These are phyloP conservation scores for Gadus chalcogrammus DNA, from an alignment of 2,113 vertebrate species.

Conservation along the genomic window DNA sequence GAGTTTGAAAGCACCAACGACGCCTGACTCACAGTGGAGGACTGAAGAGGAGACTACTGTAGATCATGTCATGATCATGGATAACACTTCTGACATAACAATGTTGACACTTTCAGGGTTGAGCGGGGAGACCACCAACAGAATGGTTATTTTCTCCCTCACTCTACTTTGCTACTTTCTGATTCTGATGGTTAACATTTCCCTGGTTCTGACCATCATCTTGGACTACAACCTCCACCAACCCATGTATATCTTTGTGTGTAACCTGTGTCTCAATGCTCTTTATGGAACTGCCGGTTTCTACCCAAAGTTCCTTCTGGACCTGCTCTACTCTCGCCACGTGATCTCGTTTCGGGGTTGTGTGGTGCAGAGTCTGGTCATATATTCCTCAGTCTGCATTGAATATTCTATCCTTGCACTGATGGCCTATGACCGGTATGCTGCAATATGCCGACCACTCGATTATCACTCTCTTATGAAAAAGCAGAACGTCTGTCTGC, in stretches of 20 bases:
- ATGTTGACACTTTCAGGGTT: slow-evolving; percentile 1
- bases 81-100: not conserved
- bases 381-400: slow-evolving; percentile 29
- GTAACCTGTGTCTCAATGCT: slow-evolving; percentile 40
- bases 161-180: slow-evolving; percentile 22
- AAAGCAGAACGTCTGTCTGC: not conserved
- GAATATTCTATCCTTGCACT: slow-evolving; percentile 44
- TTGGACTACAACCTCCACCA: slow-evolving; percentile 43
- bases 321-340: slow-evolving; percentile 32
- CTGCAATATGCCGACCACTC: slow-evolving; percentile 42
- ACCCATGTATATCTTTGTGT: slow-evolving; percentile 55
- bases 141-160: not conserved
- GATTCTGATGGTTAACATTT: slow-evolving; percentile 31
- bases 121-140: not conserved
- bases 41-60: not conserved
- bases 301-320: slow-evolving; percentile 45
- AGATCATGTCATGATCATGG: not conserved
- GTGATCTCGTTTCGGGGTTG: slow-evolving; percentile 45
- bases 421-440: slow-evolving; percentile 53
- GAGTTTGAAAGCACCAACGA: not conserved
- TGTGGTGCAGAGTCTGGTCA: slow-evolving; percentile 43
- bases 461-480: slow-evolving; percentile 20
- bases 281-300: slow-evolving; percentile 50
- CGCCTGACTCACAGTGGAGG: not conserved
- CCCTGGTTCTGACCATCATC: slow-evolving; percentile 29